Percentiles rank a stretch among this genome's conserved stretches.
These are phyloP conservation scores for Nasalis larvatus DNA, from an alignment of 2,113 vertebrate species.

Conservation along the genomic window DNA sequence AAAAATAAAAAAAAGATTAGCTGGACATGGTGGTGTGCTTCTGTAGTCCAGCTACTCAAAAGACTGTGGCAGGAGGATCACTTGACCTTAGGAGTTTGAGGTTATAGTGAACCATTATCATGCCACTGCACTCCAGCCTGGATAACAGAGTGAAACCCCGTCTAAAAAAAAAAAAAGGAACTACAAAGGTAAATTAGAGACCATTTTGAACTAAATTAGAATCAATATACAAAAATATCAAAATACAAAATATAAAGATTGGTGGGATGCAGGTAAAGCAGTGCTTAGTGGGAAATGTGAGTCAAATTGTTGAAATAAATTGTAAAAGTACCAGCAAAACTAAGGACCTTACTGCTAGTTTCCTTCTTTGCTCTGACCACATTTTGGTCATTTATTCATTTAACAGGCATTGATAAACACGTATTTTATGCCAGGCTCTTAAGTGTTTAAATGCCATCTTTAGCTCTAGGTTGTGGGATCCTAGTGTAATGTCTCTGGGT, in stretches of 20 bases:
- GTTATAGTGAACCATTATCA: too few species aligned
- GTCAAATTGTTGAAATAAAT: constrained; percentile 6
- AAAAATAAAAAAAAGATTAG: too few species aligned
- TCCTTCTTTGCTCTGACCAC: neutral
- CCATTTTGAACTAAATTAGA: neutral
- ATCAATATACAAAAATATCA: neutral
- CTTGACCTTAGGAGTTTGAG: too few species aligned
- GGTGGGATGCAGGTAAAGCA: neutral
- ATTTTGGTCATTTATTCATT: constrained; percentile 21
- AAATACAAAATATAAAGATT: neutral
- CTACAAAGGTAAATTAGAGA: neutral
- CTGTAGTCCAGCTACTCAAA: too few species aligned
- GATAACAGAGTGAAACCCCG: too few species aligned
- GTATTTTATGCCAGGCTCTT: neutral
- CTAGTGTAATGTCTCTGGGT: neutral
- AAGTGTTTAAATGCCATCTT: neutral
- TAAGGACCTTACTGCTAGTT: neutral
- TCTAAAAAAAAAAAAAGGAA: neutral
- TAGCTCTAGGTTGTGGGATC: neutral
- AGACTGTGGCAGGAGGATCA: too few species aligned
- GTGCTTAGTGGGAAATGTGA: neutral
- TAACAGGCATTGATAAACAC: neutral
- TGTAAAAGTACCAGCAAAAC: constrained; percentile 23
- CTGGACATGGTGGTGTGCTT: too few species aligned
- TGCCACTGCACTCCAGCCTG: too few species aligned